These are phyloP conservation scores for Itoplectis maculator DNA, from an alignment of 2,888 invertebrate species.

Conservation along the genomic window DNA sequence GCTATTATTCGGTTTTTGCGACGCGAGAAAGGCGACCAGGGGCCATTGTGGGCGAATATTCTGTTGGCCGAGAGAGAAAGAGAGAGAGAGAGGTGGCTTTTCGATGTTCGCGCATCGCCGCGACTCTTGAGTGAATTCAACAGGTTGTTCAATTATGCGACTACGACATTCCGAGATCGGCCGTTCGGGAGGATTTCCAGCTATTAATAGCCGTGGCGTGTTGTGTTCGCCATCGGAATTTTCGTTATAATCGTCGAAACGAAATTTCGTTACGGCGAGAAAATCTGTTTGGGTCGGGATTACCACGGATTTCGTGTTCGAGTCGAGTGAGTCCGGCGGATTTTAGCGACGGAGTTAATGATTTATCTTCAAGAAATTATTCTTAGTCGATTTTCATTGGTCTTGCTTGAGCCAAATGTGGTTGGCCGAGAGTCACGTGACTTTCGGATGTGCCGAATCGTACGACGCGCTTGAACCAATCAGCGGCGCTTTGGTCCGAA, in stretches of 20 bases:
- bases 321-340: no score
- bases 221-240: background rate
- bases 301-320: no score
- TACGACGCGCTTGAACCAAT: no score
- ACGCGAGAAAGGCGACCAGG: background rate
- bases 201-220: conserved; percentile 51
- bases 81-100: background rate
- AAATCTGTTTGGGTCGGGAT: background rate
- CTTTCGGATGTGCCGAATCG: no score
- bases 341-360: no score
- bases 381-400: no score
- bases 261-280: background rate
- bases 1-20: background rate
- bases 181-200: conserved; percentile 44
- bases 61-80: no score
- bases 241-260: background rate
- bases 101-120: background rate
- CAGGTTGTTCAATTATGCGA: conserved; percentile 56
- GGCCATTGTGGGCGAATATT: background rate
- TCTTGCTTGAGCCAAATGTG: no score
- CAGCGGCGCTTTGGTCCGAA: no score
- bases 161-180: conserved; percentile 49
- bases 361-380: no score
- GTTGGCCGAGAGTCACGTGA: no score
- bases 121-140: conserved; percentile 2